A percentile compares a stretch with the other conserved stretches of the same genome.
Evolutionary conservation across 2,888 invertebrate species (phyloP).

Genomic region (Gryllus longicercus): DNA sequence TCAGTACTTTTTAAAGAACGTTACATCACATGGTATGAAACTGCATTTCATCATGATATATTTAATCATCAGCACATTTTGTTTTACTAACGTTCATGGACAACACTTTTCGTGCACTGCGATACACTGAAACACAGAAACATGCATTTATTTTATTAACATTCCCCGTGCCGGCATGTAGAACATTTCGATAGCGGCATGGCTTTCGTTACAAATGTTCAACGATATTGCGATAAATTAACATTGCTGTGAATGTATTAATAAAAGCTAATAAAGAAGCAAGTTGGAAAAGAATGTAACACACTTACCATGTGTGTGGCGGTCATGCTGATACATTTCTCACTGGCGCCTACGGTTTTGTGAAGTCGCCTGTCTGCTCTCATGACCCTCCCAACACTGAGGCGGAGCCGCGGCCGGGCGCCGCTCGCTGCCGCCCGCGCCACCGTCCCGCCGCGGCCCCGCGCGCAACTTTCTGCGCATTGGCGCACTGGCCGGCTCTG

Average conservation of each 20-base stretch:
- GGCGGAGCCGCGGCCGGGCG: neutral
- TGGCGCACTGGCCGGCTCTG: neutral
- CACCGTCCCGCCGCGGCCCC: neutral
- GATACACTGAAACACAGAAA: too few species aligned
- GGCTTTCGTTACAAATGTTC: neutral
- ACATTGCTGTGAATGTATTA: neutral
- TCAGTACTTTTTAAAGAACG: too few species aligned
- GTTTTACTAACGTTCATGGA: too few species aligned
- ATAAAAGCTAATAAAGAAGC: neutral
- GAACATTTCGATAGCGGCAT: neutral
- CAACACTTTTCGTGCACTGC: too few species aligned
- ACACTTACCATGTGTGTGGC: slow-evolving; percentile 37
- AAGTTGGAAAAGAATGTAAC: neutral
- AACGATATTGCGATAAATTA: neutral
- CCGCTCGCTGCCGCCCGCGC: slow-evolving; percentile 1
- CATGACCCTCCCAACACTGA: slow-evolving; percentile 36
- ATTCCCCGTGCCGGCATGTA: too few species aligned
- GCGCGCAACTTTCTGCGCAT: slow-evolving; percentile 21
- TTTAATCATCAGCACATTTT: too few species aligned
- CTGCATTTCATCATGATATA: too few species aligned
- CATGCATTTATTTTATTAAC: too few species aligned
- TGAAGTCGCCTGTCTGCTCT: slow-evolving; percentile 28
- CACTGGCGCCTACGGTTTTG: slow-evolving; percentile 32
- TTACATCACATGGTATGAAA: too few species aligned
- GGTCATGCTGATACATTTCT: slow-evolving; percentile 39